These are phyloP conservation scores for Perccottus glenii DNA, from an alignment of 2,113 vertebrate genomes.

Conservation along the genomic window DNA sequence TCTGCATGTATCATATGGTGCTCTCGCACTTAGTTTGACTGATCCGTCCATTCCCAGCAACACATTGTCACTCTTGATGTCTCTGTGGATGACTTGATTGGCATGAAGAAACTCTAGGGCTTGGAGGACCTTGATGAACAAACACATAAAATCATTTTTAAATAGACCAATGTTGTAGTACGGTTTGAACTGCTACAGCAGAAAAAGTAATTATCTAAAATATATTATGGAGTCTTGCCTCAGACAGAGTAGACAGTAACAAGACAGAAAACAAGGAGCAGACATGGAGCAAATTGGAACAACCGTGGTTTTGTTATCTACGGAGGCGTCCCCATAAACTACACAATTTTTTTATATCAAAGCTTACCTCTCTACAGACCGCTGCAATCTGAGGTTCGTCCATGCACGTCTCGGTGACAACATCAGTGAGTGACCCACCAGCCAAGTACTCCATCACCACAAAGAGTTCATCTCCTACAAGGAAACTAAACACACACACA, in stretches of 20 bases:
- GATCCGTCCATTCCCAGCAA: conserved; percentile 97
- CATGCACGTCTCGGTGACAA: conserved; percentile 98
- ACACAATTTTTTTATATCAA: no score
- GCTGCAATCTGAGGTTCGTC: conserved; percentile 97
- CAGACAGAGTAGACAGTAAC: no score
- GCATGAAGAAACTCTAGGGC: conserved; percentile 94
- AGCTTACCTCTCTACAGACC: conserved; percentile 91
- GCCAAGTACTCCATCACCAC: conserved; percentile 99
- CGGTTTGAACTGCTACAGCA: no score
- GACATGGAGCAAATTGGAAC: no score
- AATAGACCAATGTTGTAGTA: not conserved
- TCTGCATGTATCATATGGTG: not conserved
- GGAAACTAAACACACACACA: conserved; percentile 81
- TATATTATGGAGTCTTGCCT: no score
- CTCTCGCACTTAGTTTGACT: conserved; percentile 93
- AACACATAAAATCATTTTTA: not conserved
- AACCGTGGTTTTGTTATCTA: no score
- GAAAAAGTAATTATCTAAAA: no score
- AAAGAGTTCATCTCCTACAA: conserved; percentile 95
- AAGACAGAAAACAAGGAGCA: no score
- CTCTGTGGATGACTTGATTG: conserved; percentile 98
- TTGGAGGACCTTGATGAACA: conserved; percentile 86
- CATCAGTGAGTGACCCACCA: conserved; percentile 95
- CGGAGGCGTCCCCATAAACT: no score
- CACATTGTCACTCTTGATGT: conserved; percentile 98